These are phyloP conservation scores for Arvicanthis niloticus DNA, from an alignment of 2,113 vertebrate genomes.

Conservation along the genomic window DNA sequence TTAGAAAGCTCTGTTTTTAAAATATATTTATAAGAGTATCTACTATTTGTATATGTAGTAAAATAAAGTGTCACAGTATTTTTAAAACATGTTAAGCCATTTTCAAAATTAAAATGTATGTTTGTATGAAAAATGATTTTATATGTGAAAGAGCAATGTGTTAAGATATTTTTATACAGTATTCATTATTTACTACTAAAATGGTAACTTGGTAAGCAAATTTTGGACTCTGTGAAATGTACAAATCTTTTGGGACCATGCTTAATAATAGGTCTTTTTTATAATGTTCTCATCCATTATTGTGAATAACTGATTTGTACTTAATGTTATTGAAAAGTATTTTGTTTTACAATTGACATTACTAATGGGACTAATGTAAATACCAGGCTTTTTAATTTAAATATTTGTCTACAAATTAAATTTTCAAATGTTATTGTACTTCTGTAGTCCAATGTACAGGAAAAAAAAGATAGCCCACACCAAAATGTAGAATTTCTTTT, in stretches of 20 bases:
- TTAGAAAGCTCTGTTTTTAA: not conserved
- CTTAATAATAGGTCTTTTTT: not conserved
- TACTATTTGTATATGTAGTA: not conserved
- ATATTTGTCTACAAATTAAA: not conserved
- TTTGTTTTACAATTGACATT: constrained; percentile 6
- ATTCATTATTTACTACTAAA: not conserved
- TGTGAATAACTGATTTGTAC: not conserved
- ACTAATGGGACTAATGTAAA: not conserved
- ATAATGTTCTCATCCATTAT: not conserved
- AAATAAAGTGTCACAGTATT: not conserved
- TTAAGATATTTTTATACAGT: constrained; percentile 5
- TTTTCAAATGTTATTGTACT: not conserved
- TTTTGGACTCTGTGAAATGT: not conserved
- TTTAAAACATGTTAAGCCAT: not conserved
- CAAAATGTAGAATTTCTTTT: constrained; percentile 14
- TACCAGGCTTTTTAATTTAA: not conserved
- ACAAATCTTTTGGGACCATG: not conserved
- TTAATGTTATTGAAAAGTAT: not conserved
- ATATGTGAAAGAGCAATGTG: not conserved
- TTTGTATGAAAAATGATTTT: not conserved
- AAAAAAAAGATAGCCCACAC: not conserved
- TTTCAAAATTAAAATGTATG: not conserved
- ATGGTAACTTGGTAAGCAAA: not conserved
- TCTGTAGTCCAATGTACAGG: not conserved
- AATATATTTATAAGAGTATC: constrained; percentile 1